Percentiles rank a stretch among this genome's conserved stretches.
Conservation (phyloP, 2,888 invertebrate genomes). For the Seladonia tumulorum region DNA sequence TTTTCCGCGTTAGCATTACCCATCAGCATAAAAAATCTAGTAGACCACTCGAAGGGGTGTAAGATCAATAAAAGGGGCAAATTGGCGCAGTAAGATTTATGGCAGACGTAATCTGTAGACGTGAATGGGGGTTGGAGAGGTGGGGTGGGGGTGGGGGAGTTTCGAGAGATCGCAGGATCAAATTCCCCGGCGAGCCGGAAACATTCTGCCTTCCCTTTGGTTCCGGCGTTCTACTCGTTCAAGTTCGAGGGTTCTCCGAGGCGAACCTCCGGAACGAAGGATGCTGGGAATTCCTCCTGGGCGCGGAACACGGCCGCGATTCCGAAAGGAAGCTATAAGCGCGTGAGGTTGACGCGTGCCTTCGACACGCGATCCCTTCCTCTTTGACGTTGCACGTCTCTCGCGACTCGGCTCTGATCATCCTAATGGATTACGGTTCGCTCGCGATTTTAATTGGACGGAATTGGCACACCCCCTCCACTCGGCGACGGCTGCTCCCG, state of each 20-base stretch:
- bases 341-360: conserved; percentile 6
- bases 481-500: background rate
- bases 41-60: background rate
- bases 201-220: conserved; percentile 49
- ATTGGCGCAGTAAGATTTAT: background rate
- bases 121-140: background rate
- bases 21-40: background rate
- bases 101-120: background rate
- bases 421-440: conserved; percentile 12
- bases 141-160: background rate
- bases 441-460: conserved; percentile 21
- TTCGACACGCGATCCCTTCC: background rate
- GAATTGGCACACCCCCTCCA: background rate
- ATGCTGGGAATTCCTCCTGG: conserved; percentile 64
- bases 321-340: background rate
- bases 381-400: background rate
- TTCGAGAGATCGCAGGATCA: conserved; percentile 54
- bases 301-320: background rate
- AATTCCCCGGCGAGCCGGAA: conserved; percentile 61
- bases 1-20: background rate
- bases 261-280: conserved; percentile 37
- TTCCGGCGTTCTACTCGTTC: conserved; percentile 21
- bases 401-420: background rate
- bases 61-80: background rate
- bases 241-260: conserved; percentile 50